phyloP scores from a whole-genome alignment of 2,888 invertebrate species.

The Cyclophora albipunctata region DNA sequence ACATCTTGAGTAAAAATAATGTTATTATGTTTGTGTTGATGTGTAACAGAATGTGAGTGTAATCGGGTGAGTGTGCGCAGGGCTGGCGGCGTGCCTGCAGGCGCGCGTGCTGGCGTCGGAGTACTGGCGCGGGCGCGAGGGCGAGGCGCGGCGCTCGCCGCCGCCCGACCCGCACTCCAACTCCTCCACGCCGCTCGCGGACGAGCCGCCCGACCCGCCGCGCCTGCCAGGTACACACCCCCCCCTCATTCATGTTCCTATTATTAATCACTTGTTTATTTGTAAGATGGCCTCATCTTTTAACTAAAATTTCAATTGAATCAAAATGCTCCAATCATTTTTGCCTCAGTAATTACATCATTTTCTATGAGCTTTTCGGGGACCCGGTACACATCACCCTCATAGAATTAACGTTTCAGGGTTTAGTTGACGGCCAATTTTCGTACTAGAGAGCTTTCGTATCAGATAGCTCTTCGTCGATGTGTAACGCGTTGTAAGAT shows the following conservation, averaged over 20 bases:
- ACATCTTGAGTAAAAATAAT: neutral
- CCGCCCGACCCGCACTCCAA: constrained; percentile 82
- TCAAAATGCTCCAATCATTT: no score
- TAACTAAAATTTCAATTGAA: no score
- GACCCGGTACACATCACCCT: no score
- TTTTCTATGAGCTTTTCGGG: no score
- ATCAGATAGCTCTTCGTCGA: no score
- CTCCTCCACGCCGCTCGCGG: constrained; percentile 78
- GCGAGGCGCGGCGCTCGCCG: constrained; percentile 54
- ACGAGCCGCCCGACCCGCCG: constrained; percentile 69
- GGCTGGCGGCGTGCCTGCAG: constrained; percentile 88
- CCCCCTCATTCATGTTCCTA: neutral
- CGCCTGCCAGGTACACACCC: constrained; percentile 49
- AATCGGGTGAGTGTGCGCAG: constrained; percentile 44
- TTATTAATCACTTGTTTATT: no score
- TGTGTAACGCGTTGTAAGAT: constrained; percentile 3
- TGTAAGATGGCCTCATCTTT: no score
- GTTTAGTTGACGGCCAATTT: no score
- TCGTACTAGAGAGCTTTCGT: no score
- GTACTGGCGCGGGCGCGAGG: constrained; percentile 75
- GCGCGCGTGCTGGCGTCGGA: constrained; percentile 82
- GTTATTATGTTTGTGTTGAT: neutral
- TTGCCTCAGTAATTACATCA: no score
- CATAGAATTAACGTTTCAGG: no score
- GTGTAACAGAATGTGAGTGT: no score